These are phyloP conservation scores for Brachionus paranguensis DNA, from an alignment of 1,140 invertebrate genomes.

Conservation along the genomic window DNA sequence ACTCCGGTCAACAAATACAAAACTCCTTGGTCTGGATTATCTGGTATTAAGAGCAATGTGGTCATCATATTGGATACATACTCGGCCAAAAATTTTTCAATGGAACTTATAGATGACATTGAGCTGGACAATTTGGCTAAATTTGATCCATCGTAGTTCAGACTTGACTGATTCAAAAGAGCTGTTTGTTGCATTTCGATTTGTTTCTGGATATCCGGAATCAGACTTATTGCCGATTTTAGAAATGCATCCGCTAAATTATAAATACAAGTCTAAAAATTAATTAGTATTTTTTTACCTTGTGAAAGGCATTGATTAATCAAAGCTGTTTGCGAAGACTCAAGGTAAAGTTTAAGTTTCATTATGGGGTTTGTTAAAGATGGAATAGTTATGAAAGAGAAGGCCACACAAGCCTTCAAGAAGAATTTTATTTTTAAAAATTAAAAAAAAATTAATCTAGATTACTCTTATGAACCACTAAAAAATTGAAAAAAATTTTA, in stretches of 20 bases:
- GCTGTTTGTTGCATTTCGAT: constrained; percentile 67
- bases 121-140: neutral
- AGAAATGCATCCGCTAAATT: constrained; percentile 75
- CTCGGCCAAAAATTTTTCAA: constrained; percentile 27
- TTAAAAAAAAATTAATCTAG: constrained; percentile 30
- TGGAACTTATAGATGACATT: neutral
- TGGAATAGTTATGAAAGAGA: constrained; percentile 88
- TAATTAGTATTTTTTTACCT: constrained; percentile 60
- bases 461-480: too few species aligned
- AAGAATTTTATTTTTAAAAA: neutral
- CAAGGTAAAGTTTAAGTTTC: constrained; percentile 74
- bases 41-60: constrained; percentile 54
- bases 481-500: too few species aligned
- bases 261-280: constrained; percentile 44
- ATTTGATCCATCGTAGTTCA: neutral
- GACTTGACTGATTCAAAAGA: neutral
- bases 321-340: constrained; percentile 79
- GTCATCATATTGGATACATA: neutral
- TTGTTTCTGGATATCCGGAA: constrained; percentile 70
- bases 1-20: constrained; percentile 70
- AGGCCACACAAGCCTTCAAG: constrained; percentile 77
- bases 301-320: constrained; percentile 83
- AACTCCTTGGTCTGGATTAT: constrained; percentile 73
- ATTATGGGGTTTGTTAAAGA: constrained; percentile 71
- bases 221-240: constrained; percentile 72